Percentiles rank a stretch among this genome's conserved stretches.
phyloP scores from a whole-genome alignment of 2,797 vertebrate species.

The Hylomyscus alleni region DNA sequence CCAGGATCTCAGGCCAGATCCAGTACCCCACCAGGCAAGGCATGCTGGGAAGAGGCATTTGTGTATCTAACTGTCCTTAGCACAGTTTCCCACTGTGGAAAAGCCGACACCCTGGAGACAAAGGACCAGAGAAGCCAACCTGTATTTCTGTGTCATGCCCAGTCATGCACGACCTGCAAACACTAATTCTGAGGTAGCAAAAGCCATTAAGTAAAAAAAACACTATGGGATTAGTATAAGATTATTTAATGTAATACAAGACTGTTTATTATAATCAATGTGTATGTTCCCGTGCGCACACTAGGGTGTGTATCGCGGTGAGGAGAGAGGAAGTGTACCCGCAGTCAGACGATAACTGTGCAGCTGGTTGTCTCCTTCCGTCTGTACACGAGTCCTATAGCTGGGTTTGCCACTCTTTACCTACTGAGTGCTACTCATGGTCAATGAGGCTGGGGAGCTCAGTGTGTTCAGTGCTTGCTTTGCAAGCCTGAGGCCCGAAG shows the following conservation, averaged over 20 bases:
- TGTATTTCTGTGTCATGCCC: neutral
- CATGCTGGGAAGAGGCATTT: neutral
- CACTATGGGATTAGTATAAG: neutral
- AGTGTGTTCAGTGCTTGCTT: neutral
- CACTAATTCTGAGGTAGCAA: constrained; percentile 1
- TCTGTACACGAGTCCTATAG: neutral
- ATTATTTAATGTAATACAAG: neutral
- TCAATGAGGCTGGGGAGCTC: neutral
- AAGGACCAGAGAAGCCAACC: neutral
- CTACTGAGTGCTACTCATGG: neutral
- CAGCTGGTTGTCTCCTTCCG: neutral
- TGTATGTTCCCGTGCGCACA: neutral
- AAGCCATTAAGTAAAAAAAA: constrained; percentile 49
- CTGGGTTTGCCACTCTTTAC: neutral
- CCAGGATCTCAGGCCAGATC: neutral
- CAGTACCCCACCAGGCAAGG: neutral
- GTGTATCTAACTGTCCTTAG: constrained; percentile 42
- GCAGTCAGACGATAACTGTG: neutral
- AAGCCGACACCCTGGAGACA: neutral
- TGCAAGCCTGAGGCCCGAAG: neutral
- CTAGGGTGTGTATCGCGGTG: neutral
- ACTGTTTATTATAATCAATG: neutral
- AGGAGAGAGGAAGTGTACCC: neutral
- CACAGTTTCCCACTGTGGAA: neutral
- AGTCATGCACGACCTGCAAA: neutral